Evolutionary conservation across 2,797 vertebrate species (phyloP).

Genomic region (Oceanodroma leucorhoa): DNA sequence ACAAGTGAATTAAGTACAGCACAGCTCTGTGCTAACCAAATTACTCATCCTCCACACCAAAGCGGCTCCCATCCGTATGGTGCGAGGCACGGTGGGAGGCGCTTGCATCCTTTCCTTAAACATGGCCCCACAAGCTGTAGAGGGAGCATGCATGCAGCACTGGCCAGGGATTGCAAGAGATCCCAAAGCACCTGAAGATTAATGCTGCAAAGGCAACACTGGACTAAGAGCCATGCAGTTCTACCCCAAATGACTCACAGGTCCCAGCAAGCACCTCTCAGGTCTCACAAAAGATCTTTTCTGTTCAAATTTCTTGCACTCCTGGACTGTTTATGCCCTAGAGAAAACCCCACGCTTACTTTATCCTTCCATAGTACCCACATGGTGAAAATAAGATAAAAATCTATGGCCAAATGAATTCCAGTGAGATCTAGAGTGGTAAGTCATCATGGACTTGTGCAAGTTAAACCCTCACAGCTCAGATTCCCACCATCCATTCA

Average conservation of each 20-base stretch:
- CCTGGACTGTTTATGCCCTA: background rate
- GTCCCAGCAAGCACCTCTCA: background rate
- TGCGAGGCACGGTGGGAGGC: background rate
- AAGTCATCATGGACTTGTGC: background rate
- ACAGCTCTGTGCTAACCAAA: background rate
- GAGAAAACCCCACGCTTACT: background rate
- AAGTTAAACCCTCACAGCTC: background rate
- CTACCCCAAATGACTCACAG: background rate
- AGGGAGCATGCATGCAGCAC: background rate
- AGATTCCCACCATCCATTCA: background rate
- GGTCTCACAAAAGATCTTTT: background rate
- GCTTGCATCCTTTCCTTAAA: background rate
- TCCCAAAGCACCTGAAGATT: background rate
- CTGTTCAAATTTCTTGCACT: background rate
- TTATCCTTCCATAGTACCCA: background rate
- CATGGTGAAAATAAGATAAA: background rate
- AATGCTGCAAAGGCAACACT: accelerated
- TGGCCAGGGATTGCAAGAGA: background rate
- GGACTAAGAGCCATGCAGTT: background rate
- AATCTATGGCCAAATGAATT: background rate
- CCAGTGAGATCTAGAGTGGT: background rate
- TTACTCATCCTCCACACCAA: background rate
- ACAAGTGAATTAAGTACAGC: background rate
- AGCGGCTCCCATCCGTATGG: background rate
- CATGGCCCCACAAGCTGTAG: background rate